Conservation (phyloP, 1,140 invertebrate genomes). For the Latrodectus geometricus region DNA sequence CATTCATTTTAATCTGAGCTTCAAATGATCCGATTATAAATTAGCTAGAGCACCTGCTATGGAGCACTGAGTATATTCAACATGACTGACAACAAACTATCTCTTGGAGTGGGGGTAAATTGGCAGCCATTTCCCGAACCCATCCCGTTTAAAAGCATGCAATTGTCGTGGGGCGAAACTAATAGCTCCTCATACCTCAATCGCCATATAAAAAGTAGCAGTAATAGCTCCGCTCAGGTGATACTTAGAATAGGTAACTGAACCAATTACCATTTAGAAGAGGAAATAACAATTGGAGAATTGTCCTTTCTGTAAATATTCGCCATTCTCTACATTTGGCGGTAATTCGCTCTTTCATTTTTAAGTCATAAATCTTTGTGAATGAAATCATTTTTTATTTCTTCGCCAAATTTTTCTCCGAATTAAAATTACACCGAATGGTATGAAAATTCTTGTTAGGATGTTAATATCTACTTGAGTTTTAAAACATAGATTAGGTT, state of each 20-base stretch:
- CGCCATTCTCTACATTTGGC: constrained; percentile 6
- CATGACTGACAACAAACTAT: no score
- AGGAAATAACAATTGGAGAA: not conserved
- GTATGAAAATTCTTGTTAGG: no score
- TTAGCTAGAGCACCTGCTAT: no score
- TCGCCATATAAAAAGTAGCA: constrained; percentile 29
- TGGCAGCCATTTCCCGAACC: not conserved
- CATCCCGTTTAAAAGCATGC: not conserved
- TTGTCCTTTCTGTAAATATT: not conserved
- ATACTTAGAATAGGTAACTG: not conserved
- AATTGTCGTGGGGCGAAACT: constrained; percentile 8
- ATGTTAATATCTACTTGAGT: no score
- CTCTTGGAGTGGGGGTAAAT: not conserved
- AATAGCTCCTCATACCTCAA: constrained; percentile 28
- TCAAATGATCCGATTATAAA: no score
- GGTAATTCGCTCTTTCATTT: not conserved
- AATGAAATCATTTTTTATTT: no score
- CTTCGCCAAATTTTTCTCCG: no score
- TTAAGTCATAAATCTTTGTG: no score
- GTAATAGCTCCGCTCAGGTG: constrained; percentile 7
- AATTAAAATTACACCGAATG: no score
- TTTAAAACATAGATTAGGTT: no score
- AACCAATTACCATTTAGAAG: constrained; percentile 24
- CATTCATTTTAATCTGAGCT: no score
- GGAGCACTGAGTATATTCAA: no score